Evolutionary conservation across 1,140 invertebrate genomes (phyloP), one percentile per base, ranked within the genome.

Genomic region (Drosophila chauvacae): DNA sequence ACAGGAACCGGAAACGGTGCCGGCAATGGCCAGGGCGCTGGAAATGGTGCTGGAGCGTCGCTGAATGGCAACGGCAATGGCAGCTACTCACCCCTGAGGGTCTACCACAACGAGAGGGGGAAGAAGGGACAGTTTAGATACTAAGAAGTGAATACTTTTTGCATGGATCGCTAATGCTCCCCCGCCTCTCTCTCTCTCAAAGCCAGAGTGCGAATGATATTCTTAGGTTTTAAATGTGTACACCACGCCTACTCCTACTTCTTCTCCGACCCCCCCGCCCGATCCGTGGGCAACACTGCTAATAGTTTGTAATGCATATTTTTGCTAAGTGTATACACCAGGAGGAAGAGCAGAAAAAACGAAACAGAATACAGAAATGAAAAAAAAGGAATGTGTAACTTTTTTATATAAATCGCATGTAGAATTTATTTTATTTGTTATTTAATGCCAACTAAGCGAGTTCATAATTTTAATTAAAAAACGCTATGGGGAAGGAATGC

Each of bases 61-160:
- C 65, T 78, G 2, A 80, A 77, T 18, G 81, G 83, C 13, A 88
- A 84, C 53, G 90, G 80, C 45, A 80, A 85, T 62, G 95, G 96
- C 37, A 95, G 94, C 80, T 96, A 96, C 84, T 96, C 96, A 16
- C 96, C 96, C 7, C 93, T 96, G 81, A 93, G 95, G 81, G 96
- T 96, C 4, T 96, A 96, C 80, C 96, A 96, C 92, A 96, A 96
- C 81, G 95, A 95, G 79, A 94, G 95, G 88, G 96, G 95, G 58
- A 94, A 94, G 90, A 96, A 96, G 92, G 96, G 95, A 69, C 95
- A 96, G 90, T 96, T 96, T 93, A 94, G 95, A 91, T 96, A 96
- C 92, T 96, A 93, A 95, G 81, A 45, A 28, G 7, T 33, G 18
- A 58, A 23, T 39, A 23, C 35, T 74, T 57, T 42, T 70, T 35